These are phyloP conservation scores for Syrista parreyssii DNA, from an alignment of 2,888 invertebrate species.

Conservation along the genomic window DNA sequence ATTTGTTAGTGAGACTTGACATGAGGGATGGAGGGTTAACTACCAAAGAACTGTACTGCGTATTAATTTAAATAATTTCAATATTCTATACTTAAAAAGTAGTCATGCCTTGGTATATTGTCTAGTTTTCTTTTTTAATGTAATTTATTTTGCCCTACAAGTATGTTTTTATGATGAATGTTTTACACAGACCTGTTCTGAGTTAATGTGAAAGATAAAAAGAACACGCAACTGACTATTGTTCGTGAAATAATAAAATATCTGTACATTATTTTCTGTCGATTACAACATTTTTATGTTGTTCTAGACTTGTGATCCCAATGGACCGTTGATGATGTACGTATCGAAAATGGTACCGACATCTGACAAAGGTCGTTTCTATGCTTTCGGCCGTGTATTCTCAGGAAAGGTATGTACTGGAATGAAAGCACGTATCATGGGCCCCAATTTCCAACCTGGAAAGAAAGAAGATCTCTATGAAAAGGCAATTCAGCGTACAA, in stretches of 20 bases:
- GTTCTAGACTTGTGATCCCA: slow-evolving; percentile 88
- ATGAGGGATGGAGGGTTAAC: no score
- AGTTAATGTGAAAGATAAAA: slow-evolving; percentile 47
- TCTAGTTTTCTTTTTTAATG: no score
- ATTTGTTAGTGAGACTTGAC: no score
- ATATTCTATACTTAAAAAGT: no score
- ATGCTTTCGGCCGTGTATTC: slow-evolving; percentile 99
- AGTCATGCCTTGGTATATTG: no score
- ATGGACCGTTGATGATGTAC: slow-evolving; percentile 99
- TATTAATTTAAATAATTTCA: no score
- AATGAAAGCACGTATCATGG: slow-evolving; percentile 97
- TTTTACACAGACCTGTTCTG: slow-evolving; percentile 64
- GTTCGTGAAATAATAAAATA: slow-evolving; percentile 9
- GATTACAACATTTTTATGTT: slow-evolving; percentile 15
- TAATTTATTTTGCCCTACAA: neutral
- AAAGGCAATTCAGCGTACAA: slow-evolving; percentile 99
- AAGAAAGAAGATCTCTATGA: slow-evolving; percentile 99
- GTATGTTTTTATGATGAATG: slow-evolving; percentile 50
- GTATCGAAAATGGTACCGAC: slow-evolving; percentile 99
- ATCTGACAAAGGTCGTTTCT: slow-evolving; percentile 99
- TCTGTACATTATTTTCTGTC: neutral
- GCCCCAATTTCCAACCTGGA: slow-evolving; percentile 97
- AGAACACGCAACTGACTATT: slow-evolving; percentile 57
- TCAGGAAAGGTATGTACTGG: slow-evolving; percentile 91
- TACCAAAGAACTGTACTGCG: no score